Evolutionary conservation across 53 echinoderm and acorn worm genomes (phyloP), one percentile per base, ranked within the genome.

Genomic region (Pentamera pediparva): DNA sequence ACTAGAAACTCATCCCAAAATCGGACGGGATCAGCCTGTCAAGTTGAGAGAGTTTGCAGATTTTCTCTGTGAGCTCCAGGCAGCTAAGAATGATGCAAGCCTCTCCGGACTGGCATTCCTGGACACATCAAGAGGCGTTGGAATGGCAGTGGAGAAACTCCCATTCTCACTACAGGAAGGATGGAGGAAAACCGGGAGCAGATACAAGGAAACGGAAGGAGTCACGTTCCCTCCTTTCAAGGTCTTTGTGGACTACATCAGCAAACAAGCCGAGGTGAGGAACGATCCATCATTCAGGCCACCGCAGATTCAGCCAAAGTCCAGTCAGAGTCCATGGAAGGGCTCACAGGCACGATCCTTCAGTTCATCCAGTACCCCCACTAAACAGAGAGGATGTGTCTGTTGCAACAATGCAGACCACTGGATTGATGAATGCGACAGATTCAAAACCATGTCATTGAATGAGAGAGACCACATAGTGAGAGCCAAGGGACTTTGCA

Each of bases 41-140:
- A 59, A 59, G 34, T 9, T 57, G 5, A 40, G 69, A 43, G 69
- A 69, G 29, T 30, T 69, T 69, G 47, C 48, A 43, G 69, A 86
- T 28, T 61, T 76, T 6, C 62, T 85, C 13, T 45, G 19, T 6
- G 65, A 85, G 64, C 27, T 85, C 10, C 41, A 61, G 37, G 78
- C 36, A 20, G 31, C 43, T 20, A 82, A 82, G 55, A 37, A 65
- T 20, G 62, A 79, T 32, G 79, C 59, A 6, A 40, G 20, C 28
- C 34, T 25, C 39, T 56, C 79, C 6, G 74, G 74, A 18, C 39
- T 78, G 34, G 49, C 71, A 17, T 59, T 37, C 32, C 22, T 64
- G 22, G 79, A 85, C 36, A 69, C 85, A 53, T 70, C 73, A 19
- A 70, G 78, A 50, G 85, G 85, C 4, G 20, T 79, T 1, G 54